A percentile compares a stretch with the other conserved stretches of the same genome.
Conservation (phyloP, 2,888 invertebrate species). For the Hoplodrina blanda region DNA sequence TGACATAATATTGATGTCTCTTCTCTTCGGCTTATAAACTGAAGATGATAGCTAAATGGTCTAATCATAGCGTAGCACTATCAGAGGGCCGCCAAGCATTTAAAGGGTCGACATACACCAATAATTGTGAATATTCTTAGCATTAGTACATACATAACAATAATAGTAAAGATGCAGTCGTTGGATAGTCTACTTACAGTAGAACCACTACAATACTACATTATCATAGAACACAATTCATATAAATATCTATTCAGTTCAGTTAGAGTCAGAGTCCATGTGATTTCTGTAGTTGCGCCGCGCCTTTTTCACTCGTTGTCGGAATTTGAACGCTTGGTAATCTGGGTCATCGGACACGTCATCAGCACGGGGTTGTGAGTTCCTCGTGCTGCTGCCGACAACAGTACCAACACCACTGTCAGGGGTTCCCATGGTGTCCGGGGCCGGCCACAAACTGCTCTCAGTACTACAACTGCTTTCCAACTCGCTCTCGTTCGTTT, state of each 20-base stretch:
- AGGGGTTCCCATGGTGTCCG: slow-evolving; percentile 74
- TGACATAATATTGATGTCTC: slow-evolving; percentile 11
- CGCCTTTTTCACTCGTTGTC: slow-evolving; percentile 91
- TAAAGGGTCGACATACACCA: slow-evolving; percentile 26
- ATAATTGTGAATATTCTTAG: slow-evolving; percentile 40
- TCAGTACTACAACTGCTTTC: slow-evolving; percentile 88
- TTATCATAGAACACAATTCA: slow-evolving; percentile 65
- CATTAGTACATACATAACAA: slow-evolving; percentile 33
- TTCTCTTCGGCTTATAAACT: slow-evolving; percentile 12
- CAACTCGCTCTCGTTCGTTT: slow-evolving; percentile 88
- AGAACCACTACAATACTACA: slow-evolving; percentile 45
- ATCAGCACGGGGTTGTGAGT: slow-evolving; percentile 70
- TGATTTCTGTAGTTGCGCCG: slow-evolving; percentile 92
- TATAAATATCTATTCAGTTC: slow-evolving; percentile 73
- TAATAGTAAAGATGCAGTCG: slow-evolving; percentile 53
- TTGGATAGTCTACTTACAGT: slow-evolving; percentile 56
- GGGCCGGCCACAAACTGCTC: slow-evolving; percentile 77
- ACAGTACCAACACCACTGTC: slow-evolving; percentile 85
- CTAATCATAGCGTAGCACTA: slow-evolving; percentile 27
- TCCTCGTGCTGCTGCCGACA: slow-evolving; percentile 79
- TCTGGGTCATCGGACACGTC: slow-evolving; percentile 87
- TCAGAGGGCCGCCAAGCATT: slow-evolving; percentile 28
- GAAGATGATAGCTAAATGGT: slow-evolving; percentile 14
- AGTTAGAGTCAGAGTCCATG: slow-evolving; percentile 92
- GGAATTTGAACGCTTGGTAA: slow-evolving; percentile 88